phyloP scores from a whole-genome alignment of 1,140 invertebrate genomes.

The Pseudomyrmex cubaensis region DNA sequence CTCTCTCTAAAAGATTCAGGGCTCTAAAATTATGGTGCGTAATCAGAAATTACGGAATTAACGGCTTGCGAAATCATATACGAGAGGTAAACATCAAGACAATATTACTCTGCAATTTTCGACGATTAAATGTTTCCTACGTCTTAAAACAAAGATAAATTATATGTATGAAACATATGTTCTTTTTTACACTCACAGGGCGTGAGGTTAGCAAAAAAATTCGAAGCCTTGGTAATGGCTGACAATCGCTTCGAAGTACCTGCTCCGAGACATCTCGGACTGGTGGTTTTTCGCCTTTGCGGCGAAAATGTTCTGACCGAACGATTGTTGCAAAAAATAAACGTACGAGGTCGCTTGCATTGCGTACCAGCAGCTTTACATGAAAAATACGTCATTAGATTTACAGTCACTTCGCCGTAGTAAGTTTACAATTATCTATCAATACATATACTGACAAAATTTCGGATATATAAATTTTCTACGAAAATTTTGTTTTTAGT shows the following conservation, averaged over 20 bases:
- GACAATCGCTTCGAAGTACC: conserved; percentile 96
- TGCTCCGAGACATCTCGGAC: conserved; percentile 93
- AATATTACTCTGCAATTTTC: background rate
- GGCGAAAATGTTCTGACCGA: conserved; percentile 95
- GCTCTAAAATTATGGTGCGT: conserved; percentile 99
- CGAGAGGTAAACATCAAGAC: conserved; percentile 87
- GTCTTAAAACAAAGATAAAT: background rate
- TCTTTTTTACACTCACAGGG: conserved; percentile 82
- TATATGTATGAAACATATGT: background rate
- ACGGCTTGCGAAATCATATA: conserved; percentile 96
- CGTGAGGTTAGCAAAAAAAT: conserved; percentile 94
- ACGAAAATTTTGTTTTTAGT: conserved; percentile 71
- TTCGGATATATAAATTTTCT: conserved; percentile 4
- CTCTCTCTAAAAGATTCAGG: conserved; percentile 97
- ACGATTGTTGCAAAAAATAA: conserved; percentile 93
- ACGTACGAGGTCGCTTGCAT: conserved; percentile 94
- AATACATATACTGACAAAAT: background rate
- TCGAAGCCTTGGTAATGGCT: conserved; percentile 92
- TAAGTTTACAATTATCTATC: conserved; percentile 66
- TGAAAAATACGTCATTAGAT: conserved; percentile 95
- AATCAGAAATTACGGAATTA: conserved; percentile 94
- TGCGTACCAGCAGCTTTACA: conserved; percentile 96
- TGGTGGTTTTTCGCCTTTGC: conserved; percentile 96
- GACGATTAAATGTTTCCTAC: no score
- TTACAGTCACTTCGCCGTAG: conserved; percentile 95